These are phyloP conservation scores for Plagodis dolabraria DNA, from an alignment of 2,888 invertebrate genomes.

Conservation along the genomic window DNA sequence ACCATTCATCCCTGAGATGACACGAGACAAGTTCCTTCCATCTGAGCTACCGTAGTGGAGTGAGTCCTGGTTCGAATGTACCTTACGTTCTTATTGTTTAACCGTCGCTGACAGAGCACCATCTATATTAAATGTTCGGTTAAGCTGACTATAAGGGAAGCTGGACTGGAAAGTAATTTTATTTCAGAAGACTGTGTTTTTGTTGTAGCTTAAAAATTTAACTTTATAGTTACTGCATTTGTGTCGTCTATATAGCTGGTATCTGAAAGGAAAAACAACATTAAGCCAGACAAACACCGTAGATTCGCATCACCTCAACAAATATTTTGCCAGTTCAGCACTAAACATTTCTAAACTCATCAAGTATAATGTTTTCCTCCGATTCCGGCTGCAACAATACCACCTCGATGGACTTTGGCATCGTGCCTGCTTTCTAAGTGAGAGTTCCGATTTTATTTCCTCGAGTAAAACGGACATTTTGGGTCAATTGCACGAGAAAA, in stretches of 20 bases:
- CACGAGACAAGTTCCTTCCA: no score
- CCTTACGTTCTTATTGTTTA: no score
- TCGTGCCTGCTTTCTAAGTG: slow-evolving; percentile 41
- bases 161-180: background rate
- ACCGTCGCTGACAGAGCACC: no score
- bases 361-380: slow-evolving; percentile 39
- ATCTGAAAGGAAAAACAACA: slow-evolving; percentile 24
- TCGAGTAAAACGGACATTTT: slow-evolving; percentile 41
- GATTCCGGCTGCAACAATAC: slow-evolving; percentile 33
- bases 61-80: no score
- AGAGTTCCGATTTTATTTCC: slow-evolving; percentile 43
- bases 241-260: slow-evolving; percentile 15
- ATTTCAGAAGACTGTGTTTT: background rate
- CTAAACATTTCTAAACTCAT: slow-evolving; percentile 40
- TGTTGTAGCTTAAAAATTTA: background rate
- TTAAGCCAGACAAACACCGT: slow-evolving; percentile 13
- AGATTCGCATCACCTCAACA: slow-evolving; percentile 28
- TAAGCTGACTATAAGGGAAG: background rate
- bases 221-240: background rate
- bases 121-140: no score
- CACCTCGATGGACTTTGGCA: slow-evolving; percentile 39
- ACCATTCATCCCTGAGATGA: no score
- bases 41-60: no score
- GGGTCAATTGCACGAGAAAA: slow-evolving; percentile 42
- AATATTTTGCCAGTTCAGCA: slow-evolving; percentile 31